Evolutionary conservation across 2,113 vertebrate species (phyloP), one percentile per base, ranked within the genome.

Genomic region (Phocoena sinus): DNA sequence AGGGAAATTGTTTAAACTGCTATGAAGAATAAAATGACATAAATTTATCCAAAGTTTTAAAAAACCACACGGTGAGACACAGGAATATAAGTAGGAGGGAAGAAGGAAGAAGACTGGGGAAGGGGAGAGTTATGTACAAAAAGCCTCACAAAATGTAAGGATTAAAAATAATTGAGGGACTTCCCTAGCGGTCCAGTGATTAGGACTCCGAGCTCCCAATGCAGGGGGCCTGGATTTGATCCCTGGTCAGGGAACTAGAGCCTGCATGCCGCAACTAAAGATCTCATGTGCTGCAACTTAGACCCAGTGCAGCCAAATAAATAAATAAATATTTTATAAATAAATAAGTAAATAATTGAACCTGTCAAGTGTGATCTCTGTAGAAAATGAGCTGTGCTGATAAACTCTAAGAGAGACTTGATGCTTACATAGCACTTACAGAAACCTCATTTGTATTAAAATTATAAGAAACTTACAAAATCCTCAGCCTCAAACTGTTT

Each of bases 401-500:
- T 94, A 81, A 94, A 91, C 96, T 23, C 28, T 90, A 79, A 93
- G 0, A 95, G 83, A 95, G 76, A 36, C 91, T 73, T 23, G 9
- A 62, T 38, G 41, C 76, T 56, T 95, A 97, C 97, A 98, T 0
- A 8, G 23, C 86, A 96, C 44, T 65, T 95, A 44, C 6, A 89
- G 18, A 98, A 97, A 95, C 6, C 7, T 86, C 70, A 6, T 93
- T 58, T 82, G 36, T 89, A 96, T 77, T 79, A 81, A 74, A 94
- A 97, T 94, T 88, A 94, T 6, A 89, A 94, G 85, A 96, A 93
- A 99, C 99, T 98, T 98, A 99, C 99, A 98, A 99, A 99, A 97
- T 99, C 99, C 96, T 99, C 99, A 93, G 98, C 99, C 95, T 98
- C 98, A 98, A 99, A 99, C 33, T 99, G 98, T 96, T 98, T 99